Evolutionary conservation across 2,888 invertebrate genomes (phyloP).

Genomic region (Cetonia aurata): DNA sequence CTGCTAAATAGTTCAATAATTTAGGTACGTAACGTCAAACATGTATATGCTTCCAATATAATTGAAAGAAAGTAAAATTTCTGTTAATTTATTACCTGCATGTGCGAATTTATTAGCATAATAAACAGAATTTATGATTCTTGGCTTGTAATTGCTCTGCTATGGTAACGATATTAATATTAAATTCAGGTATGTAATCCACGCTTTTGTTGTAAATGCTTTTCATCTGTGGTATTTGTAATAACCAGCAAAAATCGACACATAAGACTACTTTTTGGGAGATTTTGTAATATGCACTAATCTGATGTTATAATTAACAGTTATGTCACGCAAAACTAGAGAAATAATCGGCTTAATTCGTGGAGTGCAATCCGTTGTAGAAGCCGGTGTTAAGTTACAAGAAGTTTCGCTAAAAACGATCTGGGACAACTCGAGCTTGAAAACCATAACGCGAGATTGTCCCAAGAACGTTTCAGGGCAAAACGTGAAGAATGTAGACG

Average conservation of each 20-base stretch:
- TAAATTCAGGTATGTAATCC: conserved; percentile 27
- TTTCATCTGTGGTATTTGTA: no score
- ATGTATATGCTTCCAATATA: no score
- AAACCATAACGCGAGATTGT: conserved; percentile 60
- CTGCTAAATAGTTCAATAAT: background rate
- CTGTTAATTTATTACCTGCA: no score
- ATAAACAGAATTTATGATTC: background rate
- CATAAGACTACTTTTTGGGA: background rate
- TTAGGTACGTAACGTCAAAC: background rate
- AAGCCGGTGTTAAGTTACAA: conserved; percentile 77
- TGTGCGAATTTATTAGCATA: background rate
- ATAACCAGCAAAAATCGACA: no score
- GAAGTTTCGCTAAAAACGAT: conserved; percentile 72
- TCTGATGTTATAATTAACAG: conserved; percentile 40
- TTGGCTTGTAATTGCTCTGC: background rate
- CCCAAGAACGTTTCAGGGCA: conserved; percentile 17
- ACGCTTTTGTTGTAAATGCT: background rate
- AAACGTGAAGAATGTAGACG: conserved; percentile 36
- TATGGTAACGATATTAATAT: conserved; percentile 19
- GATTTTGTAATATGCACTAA: conserved; percentile 6
- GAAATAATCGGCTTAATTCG: conserved; percentile 77
- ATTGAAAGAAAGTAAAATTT: no score
- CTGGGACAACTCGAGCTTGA: conserved; percentile 80
- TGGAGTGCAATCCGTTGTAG: conserved; percentile 77
- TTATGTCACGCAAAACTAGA: conserved; percentile 65